Evolutionary conservation across 92 coral and sea anemone genomes (phyloP).

Genomic region (Meandrina meandrites): DNA sequence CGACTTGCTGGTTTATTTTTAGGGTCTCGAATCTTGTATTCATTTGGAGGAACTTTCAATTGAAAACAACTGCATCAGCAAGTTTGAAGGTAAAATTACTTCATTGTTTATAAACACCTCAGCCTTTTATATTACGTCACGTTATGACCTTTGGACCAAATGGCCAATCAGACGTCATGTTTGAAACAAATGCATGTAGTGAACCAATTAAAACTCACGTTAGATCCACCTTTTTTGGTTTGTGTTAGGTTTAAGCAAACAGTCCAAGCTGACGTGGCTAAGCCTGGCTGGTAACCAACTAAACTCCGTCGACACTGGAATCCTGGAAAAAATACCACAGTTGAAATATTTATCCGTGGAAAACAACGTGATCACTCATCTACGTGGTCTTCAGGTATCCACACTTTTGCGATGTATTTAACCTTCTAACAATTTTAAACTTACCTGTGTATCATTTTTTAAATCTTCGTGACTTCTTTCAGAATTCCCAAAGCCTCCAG

Average conservation of each 20-base stretch:
- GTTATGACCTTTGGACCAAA: background rate
- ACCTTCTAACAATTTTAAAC: background rate
- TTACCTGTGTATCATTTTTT: background rate
- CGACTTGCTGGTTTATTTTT: background rate
- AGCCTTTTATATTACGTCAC: background rate
- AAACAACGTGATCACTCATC: conserved; percentile 75
- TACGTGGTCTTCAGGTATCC: conserved; percentile 85
- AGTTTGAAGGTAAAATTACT: conserved; percentile 78
- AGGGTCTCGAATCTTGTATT: conserved; percentile 86
- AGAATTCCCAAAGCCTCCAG: conserved; percentile 79
- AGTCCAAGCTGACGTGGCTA: conserved; percentile 67
- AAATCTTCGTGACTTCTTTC: background rate
- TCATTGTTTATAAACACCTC: background rate
- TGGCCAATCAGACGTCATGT: background rate
- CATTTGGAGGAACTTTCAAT: conserved; percentile 83
- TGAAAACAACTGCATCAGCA: conserved; percentile 87
- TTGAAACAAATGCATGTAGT: background rate
- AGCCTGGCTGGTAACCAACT: conserved; percentile 76
- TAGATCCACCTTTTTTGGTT: background rate
- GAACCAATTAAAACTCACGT: background rate
- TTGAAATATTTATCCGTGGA: conserved; percentile 86
- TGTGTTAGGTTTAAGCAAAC: conserved; percentile 71
- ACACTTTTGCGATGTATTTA: background rate
- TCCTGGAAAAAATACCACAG: conserved; percentile 69
- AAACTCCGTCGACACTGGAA: conserved; percentile 65